phyloP scores from a whole-genome alignment of 2,888 invertebrate genomes.

The Trimorus sp. region DNA sequence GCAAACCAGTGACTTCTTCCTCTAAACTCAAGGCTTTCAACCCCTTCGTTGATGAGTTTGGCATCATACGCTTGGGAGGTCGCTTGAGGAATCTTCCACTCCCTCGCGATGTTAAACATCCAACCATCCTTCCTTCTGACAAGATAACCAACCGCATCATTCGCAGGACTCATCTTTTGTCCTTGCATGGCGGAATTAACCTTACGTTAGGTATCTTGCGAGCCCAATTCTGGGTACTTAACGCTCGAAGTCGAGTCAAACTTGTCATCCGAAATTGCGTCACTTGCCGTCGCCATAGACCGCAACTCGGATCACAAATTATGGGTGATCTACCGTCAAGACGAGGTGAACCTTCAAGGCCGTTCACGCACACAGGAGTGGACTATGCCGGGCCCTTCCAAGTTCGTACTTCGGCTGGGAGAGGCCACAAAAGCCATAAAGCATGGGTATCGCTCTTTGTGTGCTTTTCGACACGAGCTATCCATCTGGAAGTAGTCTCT shows the following conservation, averaged over 20 bases:
- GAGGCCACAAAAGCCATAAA: neutral
- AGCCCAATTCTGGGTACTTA: neutral
- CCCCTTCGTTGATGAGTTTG: too few species aligned
- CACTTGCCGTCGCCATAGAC: neutral
- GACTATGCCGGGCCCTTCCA: neutral
- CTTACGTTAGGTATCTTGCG: too few species aligned
- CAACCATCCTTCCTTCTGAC: too few species aligned
- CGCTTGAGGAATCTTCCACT: too few species aligned
- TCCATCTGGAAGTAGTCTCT: constrained; percentile 27
- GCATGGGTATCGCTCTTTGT: constrained; percentile 5
- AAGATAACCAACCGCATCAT: too few species aligned
- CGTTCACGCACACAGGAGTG: neutral
- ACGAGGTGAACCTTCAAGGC: neutral
- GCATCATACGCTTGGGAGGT: too few species aligned
- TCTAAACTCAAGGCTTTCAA: too few species aligned
- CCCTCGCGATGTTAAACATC: too few species aligned
- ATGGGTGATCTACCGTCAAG: neutral
- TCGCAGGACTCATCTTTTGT: too few species aligned
- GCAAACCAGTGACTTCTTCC: too few species aligned
- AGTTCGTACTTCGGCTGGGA: neutral
- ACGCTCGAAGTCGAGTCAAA: neutral
- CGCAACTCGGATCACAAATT: neutral
- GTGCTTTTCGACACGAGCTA: constrained; percentile 26
- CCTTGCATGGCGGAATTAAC: too few species aligned
- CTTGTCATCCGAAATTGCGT: neutral